Conservation (phyloP, 1,140 invertebrate species). For the Macrobrachium rosenbergii region DNA sequence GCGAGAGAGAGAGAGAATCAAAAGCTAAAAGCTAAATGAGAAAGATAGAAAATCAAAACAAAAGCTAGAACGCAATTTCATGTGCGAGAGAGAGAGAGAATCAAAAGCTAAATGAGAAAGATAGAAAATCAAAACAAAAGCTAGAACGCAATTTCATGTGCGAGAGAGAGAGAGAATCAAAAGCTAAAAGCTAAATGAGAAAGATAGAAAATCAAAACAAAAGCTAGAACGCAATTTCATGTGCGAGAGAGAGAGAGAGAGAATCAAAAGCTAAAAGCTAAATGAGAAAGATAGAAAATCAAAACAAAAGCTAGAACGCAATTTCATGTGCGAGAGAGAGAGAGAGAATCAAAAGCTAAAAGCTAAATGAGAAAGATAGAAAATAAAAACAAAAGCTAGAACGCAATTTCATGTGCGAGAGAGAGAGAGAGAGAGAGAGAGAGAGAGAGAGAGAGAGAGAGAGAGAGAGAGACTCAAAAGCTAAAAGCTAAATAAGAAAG, state of each 20-base stretch:
- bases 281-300: neutral
- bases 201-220: neutral
- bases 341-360: neutral
- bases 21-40: neutral
- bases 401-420: neutral
- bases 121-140: neutral
- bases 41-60: neutral
- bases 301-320: neutral
- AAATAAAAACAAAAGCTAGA: neutral
- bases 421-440: neutral
- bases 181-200: neutral
- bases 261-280: neutral
- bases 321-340: neutral
- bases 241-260: neutral
- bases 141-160: neutral
- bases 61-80: neutral
- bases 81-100: neutral
- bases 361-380: neutral
- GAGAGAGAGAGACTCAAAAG: conserved; percentile 10
- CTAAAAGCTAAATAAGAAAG: no score
- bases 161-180: neutral
- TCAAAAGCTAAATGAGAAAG: neutral
- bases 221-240: neutral
- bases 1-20: neutral
- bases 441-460: conserved; percentile 4